These are phyloP conservation scores for Rutilus rutilus DNA, from an alignment of 2,113 vertebrate genomes.

Conservation along the genomic window DNA sequence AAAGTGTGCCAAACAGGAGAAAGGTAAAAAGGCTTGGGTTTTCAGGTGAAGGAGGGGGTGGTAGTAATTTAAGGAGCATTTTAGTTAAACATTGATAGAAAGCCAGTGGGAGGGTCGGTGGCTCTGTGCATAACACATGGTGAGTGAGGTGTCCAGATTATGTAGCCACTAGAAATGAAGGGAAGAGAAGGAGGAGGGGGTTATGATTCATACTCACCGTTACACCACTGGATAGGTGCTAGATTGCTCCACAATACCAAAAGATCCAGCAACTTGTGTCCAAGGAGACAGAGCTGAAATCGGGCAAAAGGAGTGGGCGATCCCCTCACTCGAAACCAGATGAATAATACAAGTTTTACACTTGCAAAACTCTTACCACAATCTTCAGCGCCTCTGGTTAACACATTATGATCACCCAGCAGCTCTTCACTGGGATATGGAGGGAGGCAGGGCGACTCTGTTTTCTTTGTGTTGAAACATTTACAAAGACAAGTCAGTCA, in stretches of 20 bases:
- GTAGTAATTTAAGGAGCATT: constrained; percentile 66
- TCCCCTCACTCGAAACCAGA: constrained; percentile 32
- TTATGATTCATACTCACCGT: constrained; percentile 66
- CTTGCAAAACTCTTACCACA: constrained; percentile 12
- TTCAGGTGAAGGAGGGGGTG: constrained; percentile 34
- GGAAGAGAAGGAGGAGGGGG: neutral
- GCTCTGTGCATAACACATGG: constrained; percentile 55
- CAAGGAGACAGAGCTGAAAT: constrained; percentile 29
- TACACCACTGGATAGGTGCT: constrained; percentile 60
- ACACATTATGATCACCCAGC: constrained; percentile 49
- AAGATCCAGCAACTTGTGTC: constrained; percentile 25
- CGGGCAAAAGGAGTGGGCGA: constrained; percentile 1
- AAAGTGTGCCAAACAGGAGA: neutral
- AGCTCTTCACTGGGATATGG: constrained; percentile 37
- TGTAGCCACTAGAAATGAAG: neutral
- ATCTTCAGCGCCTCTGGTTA: constrained; percentile 40
- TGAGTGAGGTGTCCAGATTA: neutral
- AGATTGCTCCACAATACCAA: constrained; percentile 10
- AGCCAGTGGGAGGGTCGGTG: constrained; percentile 54
- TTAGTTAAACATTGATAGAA: constrained; percentile 71
- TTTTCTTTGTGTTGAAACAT: constrained; percentile 47
- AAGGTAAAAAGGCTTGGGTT: constrained; percentile 40
- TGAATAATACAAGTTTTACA: constrained; percentile 25
- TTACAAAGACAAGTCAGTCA: constrained; percentile 36
- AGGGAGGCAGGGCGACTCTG: constrained; percentile 22